These are phyloP conservation scores for Melopsittacus undulatus DNA, from an alignment of 2,797 vertebrate genomes.

Conservation along the genomic window DNA sequence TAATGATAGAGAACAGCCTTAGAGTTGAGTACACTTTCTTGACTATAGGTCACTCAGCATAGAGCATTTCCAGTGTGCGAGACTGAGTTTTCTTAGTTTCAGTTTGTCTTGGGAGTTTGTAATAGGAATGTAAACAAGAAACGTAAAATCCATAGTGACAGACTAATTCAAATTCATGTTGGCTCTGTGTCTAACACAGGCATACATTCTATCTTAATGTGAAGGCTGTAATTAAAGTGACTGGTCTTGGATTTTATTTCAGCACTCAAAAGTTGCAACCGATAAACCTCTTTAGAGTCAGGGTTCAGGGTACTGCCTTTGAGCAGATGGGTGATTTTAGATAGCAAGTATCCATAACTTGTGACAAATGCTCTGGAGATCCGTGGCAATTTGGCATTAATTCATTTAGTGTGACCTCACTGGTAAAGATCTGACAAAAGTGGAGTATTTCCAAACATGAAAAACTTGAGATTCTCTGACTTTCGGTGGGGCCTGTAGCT, in stretches of 20 bases:
- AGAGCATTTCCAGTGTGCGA: neutral
- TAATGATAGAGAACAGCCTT: neutral
- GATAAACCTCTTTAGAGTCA: neutral
- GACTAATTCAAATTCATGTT: neutral
- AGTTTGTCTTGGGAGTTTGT: neutral
- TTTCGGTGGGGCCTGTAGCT: slow-evolving; percentile 18
- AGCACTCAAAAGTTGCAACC: neutral
- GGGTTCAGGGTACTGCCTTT: neutral
- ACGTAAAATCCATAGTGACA: neutral
- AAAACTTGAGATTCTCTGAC: slow-evolving; percentile 7
- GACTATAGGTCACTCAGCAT: neutral
- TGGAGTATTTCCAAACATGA: slow-evolving; percentile 10
- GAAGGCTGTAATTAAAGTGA: neutral
- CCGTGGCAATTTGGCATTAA: neutral
- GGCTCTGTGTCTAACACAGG: neutral
- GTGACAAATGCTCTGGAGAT: neutral
- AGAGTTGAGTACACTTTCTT: neutral
- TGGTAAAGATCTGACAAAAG: slow-evolving; percentile 13
- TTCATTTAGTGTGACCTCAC: neutral
- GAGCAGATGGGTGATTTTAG: slow-evolving; percentile 41
- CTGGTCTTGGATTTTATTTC: neutral
- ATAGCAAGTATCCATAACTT: slow-evolving; percentile 4
- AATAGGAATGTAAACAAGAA: neutral
- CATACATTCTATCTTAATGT: neutral
- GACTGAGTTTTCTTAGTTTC: neutral